Conservation (phyloP, 2,113 vertebrate species). For the Psilopsiagon aymara region DNA sequence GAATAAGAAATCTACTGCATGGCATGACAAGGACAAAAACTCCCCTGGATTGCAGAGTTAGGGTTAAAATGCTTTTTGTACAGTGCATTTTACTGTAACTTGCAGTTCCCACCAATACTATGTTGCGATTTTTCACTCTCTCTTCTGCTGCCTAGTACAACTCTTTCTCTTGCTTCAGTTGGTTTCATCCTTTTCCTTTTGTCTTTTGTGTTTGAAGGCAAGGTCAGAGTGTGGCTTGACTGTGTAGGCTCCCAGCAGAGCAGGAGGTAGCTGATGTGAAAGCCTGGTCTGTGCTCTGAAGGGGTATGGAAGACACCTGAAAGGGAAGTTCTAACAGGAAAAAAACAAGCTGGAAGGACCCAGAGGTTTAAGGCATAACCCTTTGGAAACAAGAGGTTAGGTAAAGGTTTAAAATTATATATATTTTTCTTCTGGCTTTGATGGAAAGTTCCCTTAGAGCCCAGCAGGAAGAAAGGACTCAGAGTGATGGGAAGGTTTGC, state of each 20-base stretch:
- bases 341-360: constrained; percentile 31
- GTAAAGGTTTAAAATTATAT: constrained; percentile 1
- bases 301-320: not conserved
- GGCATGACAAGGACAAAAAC: not conserved
- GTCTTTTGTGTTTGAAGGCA: constrained; percentile 66
- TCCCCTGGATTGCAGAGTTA: not conserved
- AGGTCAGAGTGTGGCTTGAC: constrained; percentile 31
- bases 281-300: not conserved
- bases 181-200: constrained; percentile 48
- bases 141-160: not conserved
- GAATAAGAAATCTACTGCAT: not conserved
- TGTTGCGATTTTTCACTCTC: not conserved
- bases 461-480: not conserved
- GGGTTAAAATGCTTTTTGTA: not conserved
- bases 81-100: not conserved
- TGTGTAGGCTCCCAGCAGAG: constrained; percentile 50
- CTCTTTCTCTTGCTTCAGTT: not conserved
- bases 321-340: constrained; percentile 48
- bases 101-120: not conserved
- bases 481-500: not conserved
- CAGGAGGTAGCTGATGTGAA: constrained; percentile 25
- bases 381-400: constrained; percentile 55
- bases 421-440: constrained; percentile 46
- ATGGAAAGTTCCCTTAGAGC: constrained; percentile 36
- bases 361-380: constrained; percentile 23